phyloP scores from a whole-genome alignment of 2,888 invertebrate species.

The Netelia virgata region DNA sequence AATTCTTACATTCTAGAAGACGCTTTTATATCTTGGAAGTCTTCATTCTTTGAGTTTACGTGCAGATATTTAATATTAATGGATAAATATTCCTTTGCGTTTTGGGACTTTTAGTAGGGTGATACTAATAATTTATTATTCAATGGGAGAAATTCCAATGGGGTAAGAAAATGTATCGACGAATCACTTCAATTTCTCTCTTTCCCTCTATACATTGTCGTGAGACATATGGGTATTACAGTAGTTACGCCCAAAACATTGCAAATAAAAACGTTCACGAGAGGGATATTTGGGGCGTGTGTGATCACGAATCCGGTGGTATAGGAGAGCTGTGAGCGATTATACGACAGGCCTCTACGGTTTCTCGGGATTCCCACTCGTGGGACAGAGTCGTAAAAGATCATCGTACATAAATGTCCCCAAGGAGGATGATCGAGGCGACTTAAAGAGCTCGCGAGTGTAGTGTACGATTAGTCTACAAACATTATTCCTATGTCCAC shows the following conservation, averaged over 20 bases:
- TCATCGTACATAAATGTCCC: slow-evolving; percentile 27
- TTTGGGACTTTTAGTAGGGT: background rate
- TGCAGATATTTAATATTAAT: slow-evolving; percentile 9
- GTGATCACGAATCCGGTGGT: background rate
- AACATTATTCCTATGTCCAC: slow-evolving; percentile 6
- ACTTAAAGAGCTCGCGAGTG: slow-evolving; percentile 25
- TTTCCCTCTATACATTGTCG: background rate
- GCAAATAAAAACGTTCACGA: slow-evolving; percentile 22
- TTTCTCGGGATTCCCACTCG: slow-evolving; percentile 9
- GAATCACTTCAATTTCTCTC: background rate
- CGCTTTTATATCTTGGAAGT: too few species aligned
- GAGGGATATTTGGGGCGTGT: background rate
- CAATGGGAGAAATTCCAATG: slow-evolving; percentile 6
- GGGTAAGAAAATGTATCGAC: background rate
- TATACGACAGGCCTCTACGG: slow-evolving; percentile 39
- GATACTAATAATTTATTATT: slow-evolving; percentile 30
- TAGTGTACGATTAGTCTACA: slow-evolving; percentile 42
- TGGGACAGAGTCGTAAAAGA: slow-evolving; percentile 44
- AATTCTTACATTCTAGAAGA: too few species aligned
- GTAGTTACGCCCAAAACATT: slow-evolving; percentile 4
- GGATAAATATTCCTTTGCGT: background rate
- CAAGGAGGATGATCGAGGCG: slow-evolving; percentile 27
- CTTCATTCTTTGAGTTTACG: background rate
- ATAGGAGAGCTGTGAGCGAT: slow-evolving; percentile 31
- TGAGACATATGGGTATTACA: background rate